Conservation (phyloP, 2,888 invertebrate genomes). For the Pediacus dermestoides region DNA sequence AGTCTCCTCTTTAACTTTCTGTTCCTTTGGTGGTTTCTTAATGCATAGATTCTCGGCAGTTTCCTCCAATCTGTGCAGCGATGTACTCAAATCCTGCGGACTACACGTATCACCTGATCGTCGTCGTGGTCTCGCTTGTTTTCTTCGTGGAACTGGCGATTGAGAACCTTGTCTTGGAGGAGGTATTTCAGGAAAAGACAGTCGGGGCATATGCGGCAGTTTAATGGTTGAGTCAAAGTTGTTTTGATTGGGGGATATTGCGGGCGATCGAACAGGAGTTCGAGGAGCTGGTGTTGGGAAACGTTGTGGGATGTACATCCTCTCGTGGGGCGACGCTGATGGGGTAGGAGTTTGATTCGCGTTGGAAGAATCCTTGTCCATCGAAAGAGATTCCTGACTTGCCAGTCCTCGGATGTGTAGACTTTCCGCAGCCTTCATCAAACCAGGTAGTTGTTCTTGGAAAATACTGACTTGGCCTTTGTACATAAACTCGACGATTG, state of each 20-base stretch:
- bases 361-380: constrained; percentile 44
- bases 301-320: no score
- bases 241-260: constrained; percentile 46
- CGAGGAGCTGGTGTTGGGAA: constrained; percentile 22
- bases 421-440: constrained; percentile 85
- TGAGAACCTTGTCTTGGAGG: constrained; percentile 54
- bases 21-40: constrained; percentile 52
- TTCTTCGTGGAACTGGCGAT: constrained; percentile 78
- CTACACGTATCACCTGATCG: constrained; percentile 72
- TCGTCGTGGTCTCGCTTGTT: constrained; percentile 80
- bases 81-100: constrained; percentile 59
- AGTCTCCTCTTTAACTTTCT: constrained; percentile 32
- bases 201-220: constrained; percentile 50
- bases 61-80: constrained; percentile 37
- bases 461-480: constrained; percentile 87
- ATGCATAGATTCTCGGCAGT: constrained; percentile 60
- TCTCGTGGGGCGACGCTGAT: constrained; percentile 48
- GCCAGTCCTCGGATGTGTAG: constrained; percentile 79
- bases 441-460: constrained; percentile 76
- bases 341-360: constrained; percentile 48
- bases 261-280: constrained; percentile 26
- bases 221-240: constrained; percentile 50
- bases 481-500: constrained; percentile 91
- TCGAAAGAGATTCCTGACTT: no score
- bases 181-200: constrained; percentile 48